Base-by-base conservation (phyloP, 92 coral and sea anemone species). In the Zoanthus sansibaricus region DNA sequence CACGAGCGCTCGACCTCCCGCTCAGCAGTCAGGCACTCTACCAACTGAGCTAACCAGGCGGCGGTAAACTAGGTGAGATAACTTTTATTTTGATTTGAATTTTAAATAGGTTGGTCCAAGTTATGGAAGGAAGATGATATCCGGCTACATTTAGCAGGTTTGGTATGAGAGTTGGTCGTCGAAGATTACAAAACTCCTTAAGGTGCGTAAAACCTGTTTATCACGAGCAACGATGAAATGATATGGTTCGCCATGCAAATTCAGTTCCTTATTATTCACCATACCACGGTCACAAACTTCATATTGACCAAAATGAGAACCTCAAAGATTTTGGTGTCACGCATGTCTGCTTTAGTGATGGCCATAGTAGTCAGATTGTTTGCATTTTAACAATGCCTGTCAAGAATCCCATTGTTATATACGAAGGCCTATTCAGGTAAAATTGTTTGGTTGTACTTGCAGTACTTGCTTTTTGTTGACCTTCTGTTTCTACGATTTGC, bases 341-440 rank as follows among this genome's bases (percentile, higher is more conserved):
- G 11, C 89, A 86, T 54, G 80, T 77, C 64, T 77, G 83, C 51
- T 76, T 77, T 25, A 77, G 76, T 77, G 89, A 86, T 46, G 89
- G 89, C 17, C 77, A 76, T 55, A 86, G 88, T 33, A 74, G 82
- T 58, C 47, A 84, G 49, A 84, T 84, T 2, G 82, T 84, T 54
- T 31, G 88, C 15, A 7, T 76, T 33, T 6, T 67, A 15, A 76
- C 76, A 2, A 76, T 86, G 89, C 89, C 89, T 11, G 15, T 86
- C 15, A 86, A 86, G 6, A 86, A 86, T 51, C 83, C 83, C n/a
- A 76, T 86, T 44, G 76, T 64, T 10, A 76, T 86, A 21, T 86
- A 86, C 45, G 83, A 86, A 32, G 33, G 46, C 1, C 17, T 76
- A 20, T 44, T 18, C 9, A 3, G 33, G 72, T 52, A 8, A 56